These are phyloP conservation scores for Eulemur mongoz DNA, from an alignment of 2,797 vertebrate species.

Conservation along the genomic window DNA sequence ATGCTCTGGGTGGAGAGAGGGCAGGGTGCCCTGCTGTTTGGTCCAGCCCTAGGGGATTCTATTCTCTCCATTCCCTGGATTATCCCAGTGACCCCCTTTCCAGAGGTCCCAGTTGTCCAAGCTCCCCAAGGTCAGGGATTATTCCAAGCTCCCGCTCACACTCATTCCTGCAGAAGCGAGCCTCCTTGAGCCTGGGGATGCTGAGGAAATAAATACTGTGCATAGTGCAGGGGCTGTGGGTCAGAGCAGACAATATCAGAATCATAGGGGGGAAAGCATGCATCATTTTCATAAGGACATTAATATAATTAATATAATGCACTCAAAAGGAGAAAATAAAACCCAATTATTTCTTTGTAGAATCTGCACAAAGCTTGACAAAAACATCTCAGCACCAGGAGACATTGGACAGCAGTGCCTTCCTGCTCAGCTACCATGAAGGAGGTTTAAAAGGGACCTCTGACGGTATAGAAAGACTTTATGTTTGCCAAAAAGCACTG, in stretches of 20 bases:
- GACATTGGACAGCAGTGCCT: neutral
- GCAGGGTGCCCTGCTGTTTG: neutral
- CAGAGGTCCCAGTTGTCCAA: neutral
- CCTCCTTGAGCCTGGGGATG: neutral
- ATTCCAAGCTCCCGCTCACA: neutral
- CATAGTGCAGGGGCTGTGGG: neutral
- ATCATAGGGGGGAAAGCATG: neutral
- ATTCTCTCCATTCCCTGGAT: neutral
- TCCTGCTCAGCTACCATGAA: neutral
- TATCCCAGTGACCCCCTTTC: neutral
- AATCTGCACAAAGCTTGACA: neutral
- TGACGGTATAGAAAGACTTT: neutral
- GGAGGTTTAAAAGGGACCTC: neutral
- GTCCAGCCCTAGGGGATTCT: neutral
- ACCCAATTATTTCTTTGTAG: neutral
- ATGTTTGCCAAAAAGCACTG: neutral
- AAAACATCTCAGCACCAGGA: neutral
- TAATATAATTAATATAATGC: neutral
- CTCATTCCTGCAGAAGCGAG: neutral
- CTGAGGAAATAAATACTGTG: neutral
- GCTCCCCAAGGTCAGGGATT: neutral
- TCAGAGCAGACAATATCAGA: neutral
- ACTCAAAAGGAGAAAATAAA: neutral
- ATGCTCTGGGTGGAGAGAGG: neutral
- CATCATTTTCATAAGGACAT: neutral